Evolutionary conservation across 2,113 vertebrate genomes (phyloP).

Genomic region (Pelecanus crispus): DNA sequence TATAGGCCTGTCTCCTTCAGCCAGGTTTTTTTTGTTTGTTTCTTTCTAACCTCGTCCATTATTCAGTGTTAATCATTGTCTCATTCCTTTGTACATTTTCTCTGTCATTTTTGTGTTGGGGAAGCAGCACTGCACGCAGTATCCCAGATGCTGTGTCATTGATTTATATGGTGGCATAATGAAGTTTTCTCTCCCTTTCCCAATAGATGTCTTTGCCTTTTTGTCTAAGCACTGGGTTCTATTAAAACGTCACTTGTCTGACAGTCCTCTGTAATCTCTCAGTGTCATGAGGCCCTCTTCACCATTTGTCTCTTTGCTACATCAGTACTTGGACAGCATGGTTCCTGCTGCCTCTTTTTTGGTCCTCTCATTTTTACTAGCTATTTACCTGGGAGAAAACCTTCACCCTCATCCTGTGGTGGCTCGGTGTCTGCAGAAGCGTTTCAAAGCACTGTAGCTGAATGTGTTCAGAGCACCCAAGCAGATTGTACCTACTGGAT

Average conservation of each 20-base stretch:
- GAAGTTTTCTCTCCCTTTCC: not conserved
- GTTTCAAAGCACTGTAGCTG: not conserved
- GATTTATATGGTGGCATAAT: not conserved
- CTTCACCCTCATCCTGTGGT: rapidly evolving
- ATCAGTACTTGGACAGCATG: not conserved
- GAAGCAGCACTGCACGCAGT: rapidly evolving
- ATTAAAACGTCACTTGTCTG: not conserved
- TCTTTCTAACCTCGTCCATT: not conserved
- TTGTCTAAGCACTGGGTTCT: not conserved
- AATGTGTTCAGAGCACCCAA: not conserved
- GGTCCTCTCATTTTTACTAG: not conserved
- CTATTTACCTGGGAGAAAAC: not conserved
- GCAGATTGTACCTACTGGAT: not conserved
- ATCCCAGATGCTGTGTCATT: not conserved
- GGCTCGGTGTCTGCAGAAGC: not conserved
- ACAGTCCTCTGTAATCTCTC: not conserved
- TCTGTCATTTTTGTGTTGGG: not conserved
- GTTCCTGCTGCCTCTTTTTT: not conserved
- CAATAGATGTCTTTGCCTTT: not conserved
- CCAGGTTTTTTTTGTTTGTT: not conserved
- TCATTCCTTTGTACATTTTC: not conserved
- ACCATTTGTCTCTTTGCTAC: not conserved
- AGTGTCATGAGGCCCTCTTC: not conserved
- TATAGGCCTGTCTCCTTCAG: not conserved
- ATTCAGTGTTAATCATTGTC: not conserved